phyloP scores from a whole-genome alignment of 2,888 invertebrate species.

The Melanophora roralis region DNA sequence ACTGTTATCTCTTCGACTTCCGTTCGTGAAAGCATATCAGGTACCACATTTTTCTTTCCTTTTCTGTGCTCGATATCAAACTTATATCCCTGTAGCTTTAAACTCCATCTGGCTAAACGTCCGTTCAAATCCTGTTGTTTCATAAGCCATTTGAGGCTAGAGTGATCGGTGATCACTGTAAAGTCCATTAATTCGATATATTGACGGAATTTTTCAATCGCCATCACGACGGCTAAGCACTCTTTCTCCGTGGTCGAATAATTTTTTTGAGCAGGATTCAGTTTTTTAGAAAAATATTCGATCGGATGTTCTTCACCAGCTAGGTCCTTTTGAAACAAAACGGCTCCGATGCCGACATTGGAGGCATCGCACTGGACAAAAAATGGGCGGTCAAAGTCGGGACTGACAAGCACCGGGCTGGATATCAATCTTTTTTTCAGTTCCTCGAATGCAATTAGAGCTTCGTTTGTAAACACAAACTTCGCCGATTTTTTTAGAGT shows the following conservation, averaged over 20 bases:
- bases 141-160: not conserved
- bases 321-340: slow-evolving; percentile 4
- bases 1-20: no score
- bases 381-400: no score
- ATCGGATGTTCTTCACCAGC: not conserved
- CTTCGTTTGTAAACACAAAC: slow-evolving; percentile 4
- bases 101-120: no score
- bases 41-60: no score
- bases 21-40: no score
- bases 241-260: no score
- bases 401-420: no score
- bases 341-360: not conserved
- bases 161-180: not conserved
- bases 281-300: not conserved
- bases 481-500: not conserved
- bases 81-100: no score
- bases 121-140: not conserved
- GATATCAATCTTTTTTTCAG: not conserved
- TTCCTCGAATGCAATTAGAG: not conserved
- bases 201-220: not conserved
- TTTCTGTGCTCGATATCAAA: no score
- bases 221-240: no score
- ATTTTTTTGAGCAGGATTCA: not conserved
- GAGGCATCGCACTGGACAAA: no score
- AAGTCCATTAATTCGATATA: not conserved